Evolutionary conservation across 2,888 invertebrate species (phyloP).

Genomic region (Pammene fasciana): DNA sequence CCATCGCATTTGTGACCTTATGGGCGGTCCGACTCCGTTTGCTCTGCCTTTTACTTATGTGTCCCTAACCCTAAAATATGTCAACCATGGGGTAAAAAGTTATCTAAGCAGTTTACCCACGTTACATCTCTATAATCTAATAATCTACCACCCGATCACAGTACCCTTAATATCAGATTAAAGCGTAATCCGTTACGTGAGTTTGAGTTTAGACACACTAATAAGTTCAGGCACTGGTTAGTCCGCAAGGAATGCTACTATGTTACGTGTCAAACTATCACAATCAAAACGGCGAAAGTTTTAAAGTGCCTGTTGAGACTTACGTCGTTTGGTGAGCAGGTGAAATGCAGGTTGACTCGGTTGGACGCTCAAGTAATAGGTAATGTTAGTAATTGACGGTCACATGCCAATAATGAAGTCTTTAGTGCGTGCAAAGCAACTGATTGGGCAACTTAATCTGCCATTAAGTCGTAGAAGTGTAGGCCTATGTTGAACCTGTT

Average conservation of each 20-base stretch:
- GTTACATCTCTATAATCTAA: neutral
- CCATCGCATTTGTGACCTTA: no score
- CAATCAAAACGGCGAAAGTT: neutral
- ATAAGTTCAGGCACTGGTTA: constrained; percentile 31
- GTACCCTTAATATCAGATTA: constrained; percentile 37
- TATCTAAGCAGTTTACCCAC: neutral
- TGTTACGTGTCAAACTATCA: neutral
- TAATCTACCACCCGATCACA: constrained; percentile 22
- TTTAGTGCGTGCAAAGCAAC: constrained; percentile 8
- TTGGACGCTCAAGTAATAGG: constrained; percentile 18
- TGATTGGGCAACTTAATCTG: neutral
- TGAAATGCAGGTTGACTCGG: constrained; percentile 21
- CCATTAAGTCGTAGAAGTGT: no score
- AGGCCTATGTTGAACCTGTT: no score
- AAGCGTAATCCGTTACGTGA: constrained; percentile 39
- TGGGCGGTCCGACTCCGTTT: no score
- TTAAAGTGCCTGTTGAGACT: neutral
- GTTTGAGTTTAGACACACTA: constrained; percentile 33
- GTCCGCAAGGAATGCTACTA: constrained; percentile 25
- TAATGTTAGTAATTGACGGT: constrained; percentile 26
- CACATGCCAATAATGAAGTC: constrained; percentile 23
- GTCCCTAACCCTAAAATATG: no score
- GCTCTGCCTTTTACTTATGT: no score
- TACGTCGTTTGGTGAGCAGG: constrained; percentile 13
- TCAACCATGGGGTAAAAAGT: no score